A percentile compares a stretch with the other conserved stretches of the same genome.
Evolutionary conservation across 2,888 invertebrate genomes (phyloP).

Genomic region (Ichneumoninae sp.): DNA sequence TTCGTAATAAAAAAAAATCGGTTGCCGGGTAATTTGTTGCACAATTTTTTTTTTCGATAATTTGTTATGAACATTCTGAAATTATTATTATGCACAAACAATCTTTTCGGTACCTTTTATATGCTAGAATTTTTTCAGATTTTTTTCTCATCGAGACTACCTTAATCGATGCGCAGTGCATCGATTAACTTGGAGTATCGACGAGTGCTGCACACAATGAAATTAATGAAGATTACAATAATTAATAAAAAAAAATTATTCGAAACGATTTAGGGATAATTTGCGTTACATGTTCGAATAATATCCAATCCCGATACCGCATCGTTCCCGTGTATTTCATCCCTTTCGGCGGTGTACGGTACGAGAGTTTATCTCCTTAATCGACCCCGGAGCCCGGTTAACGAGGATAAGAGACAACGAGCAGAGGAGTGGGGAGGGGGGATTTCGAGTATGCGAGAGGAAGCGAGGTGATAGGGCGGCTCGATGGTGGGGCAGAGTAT

Average conservation of each 20-base stretch:
- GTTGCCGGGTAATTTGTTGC: too few relatives aligned
- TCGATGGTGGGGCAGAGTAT: constrained; percentile 19
- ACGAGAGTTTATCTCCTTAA: constrained; percentile 65
- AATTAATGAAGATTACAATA: not conserved
- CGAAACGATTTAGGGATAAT: not conserved
- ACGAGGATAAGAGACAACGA: constrained; percentile 63
- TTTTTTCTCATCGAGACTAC: too few relatives aligned
- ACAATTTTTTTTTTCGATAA: too few relatives aligned
- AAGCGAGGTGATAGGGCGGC: constrained; percentile 31
- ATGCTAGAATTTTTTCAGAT: too few relatives aligned
- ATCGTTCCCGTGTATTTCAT: constrained; percentile 34
- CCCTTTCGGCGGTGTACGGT: constrained; percentile 24
- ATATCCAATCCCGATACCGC: not conserved
- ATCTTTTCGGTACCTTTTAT: too few relatives aligned
- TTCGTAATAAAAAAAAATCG: too few relatives aligned
- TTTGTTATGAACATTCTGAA: too few relatives aligned
- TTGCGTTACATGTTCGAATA: constrained; percentile 9
- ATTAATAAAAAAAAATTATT: not conserved
- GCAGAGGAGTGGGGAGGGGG: not conserved
- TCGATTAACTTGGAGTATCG: too few relatives aligned
- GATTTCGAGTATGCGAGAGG: constrained; percentile 46
- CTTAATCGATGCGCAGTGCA: too few relatives aligned
- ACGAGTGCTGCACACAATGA: too few relatives aligned
- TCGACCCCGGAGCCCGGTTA: constrained; percentile 61
- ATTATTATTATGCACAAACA: too few relatives aligned